Conservation (phyloP, 53 echinoderm and acorn worm species). For the Hippasteria phrygiana region DNA sequence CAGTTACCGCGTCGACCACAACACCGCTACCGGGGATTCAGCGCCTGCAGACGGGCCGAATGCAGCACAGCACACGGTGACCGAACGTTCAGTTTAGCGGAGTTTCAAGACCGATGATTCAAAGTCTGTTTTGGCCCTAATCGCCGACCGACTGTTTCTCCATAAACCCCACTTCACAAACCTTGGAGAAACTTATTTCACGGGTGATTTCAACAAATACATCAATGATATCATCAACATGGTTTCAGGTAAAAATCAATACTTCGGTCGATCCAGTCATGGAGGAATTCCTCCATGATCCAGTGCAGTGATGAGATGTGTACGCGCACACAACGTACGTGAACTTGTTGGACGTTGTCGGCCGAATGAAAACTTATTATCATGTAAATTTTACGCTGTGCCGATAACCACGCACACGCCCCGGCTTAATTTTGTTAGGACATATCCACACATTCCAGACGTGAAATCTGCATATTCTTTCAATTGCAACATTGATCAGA, state of each 20-base stretch:
- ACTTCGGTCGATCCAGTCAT: not conserved
- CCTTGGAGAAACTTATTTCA: not conserved
- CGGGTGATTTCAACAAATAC: not conserved
- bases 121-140: not conserved
- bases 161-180: not conserved
- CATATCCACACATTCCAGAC: too few species aligned
- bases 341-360: too few species aligned
- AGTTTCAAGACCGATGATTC: not conserved
- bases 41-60: constrained; percentile 1
- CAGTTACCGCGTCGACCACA: constrained; percentile 14
- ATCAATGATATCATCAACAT: constrained; percentile 26
- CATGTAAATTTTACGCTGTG: not conserved
- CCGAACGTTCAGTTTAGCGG: not conserved
- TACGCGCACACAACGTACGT: too few species aligned
- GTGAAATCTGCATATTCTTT: too few species aligned
- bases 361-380: not conserved
- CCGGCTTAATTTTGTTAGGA: not conserved
- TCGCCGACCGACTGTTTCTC: not conserved
- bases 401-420: not conserved
- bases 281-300: not conserved
- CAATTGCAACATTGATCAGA: too few species aligned
- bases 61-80: not conserved
- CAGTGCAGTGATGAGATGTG: too few species aligned
- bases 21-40: constrained; percentile 1
- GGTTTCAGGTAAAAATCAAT: not conserved